phyloP scores from a whole-genome alignment of 2,797 vertebrate genomes.

The Rhinoraja longicauda region DNA sequence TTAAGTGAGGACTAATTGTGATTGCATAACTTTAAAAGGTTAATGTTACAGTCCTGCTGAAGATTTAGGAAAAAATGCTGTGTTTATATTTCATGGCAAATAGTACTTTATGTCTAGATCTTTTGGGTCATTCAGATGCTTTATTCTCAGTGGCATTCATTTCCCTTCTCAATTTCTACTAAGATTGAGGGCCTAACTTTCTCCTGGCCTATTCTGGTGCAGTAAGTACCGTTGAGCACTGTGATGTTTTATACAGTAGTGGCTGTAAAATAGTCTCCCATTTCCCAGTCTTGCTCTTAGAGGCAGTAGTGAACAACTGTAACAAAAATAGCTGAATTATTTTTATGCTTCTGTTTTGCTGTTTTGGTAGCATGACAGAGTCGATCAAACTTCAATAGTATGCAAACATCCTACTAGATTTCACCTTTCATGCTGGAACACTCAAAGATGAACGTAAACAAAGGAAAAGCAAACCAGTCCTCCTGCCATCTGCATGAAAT shows the following conservation, averaged over 20 bases:
- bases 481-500: neutral
- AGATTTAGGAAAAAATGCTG: too few relatives aligned
- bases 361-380: neutral
- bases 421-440: slow-evolving; percentile 4
- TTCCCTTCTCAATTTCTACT: neutral
- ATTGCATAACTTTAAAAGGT: too few relatives aligned
- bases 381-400: neutral
- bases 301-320: neutral
- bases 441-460: slow-evolving; percentile 4
- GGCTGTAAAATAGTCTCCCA: neutral
- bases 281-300: neutral
- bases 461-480: neutral
- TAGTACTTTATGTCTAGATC: neutral
- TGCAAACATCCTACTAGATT: neutral
- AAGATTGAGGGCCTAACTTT: neutral
- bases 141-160: neutral
- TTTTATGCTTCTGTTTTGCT: neutral
- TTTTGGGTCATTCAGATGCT: neutral
- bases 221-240: neutral
- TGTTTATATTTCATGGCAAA: neutral
- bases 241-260: neutral
- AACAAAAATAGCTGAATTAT: too few relatives aligned
- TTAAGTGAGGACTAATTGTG: too few relatives aligned
- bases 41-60: too few relatives aligned
- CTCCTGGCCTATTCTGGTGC: neutral